A percentile compares a stretch with the other conserved stretches of the same genome.
phyloP scores from a whole-genome alignment of 2,113 vertebrate genomes.

The Hyla sarda region DNA sequence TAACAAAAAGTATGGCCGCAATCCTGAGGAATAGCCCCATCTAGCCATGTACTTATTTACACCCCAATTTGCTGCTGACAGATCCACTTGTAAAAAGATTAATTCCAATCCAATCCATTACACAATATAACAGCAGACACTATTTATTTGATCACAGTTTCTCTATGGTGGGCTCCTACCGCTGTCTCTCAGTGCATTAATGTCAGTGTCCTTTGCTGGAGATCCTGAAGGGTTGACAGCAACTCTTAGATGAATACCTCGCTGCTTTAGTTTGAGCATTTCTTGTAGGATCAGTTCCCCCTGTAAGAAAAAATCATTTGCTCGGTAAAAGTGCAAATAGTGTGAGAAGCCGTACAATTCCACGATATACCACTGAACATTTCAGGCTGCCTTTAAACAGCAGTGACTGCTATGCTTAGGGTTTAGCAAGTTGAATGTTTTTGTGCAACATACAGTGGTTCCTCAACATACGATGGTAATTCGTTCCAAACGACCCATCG shows the following conservation, averaged over 20 bases:
- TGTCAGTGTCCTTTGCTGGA: constrained; percentile 64
- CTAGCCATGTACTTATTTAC: too few relatives aligned
- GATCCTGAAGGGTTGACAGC: constrained; percentile 73
- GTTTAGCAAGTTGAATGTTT: too few relatives aligned
- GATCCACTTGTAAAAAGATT: too few relatives aligned
- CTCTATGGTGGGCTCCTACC: constrained; percentile 71
- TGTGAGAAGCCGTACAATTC: neutral
- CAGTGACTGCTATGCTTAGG: neutral
- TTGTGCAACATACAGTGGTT: too few relatives aligned
- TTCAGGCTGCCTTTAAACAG: neutral
- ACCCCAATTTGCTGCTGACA: too few relatives aligned
- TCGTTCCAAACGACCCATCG: too few relatives aligned
- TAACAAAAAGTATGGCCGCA: too few relatives aligned
- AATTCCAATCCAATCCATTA: too few relatives aligned
- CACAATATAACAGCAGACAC: too few relatives aligned
- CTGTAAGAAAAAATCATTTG: constrained; percentile 65
- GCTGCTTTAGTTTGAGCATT: constrained; percentile 71
- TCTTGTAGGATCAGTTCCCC: constrained; percentile 79
- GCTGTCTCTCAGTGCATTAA: constrained; percentile 73
- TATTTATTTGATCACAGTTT: neutral
- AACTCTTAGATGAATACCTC: constrained; percentile 74
- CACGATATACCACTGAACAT: neutral
- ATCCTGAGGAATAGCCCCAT: too few relatives aligned
- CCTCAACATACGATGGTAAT: too few relatives aligned
- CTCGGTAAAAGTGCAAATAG: neutral